Percentiles rank a stretch among this genome's conserved stretches.
Conservation (phyloP, 2,113 vertebrate genomes). For the Propithecus coquereli region DNA sequence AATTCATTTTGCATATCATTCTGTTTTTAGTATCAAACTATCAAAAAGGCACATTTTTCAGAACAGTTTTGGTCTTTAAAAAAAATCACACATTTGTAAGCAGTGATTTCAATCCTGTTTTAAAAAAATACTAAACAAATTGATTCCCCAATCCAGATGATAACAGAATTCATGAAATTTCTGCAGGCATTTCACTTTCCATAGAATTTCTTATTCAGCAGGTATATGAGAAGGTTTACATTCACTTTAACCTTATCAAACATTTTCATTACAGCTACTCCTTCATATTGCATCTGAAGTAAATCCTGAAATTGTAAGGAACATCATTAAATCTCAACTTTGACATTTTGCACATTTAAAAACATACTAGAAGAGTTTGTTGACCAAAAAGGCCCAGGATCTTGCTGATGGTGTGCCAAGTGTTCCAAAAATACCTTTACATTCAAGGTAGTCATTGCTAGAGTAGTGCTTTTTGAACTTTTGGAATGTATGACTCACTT, state of each 20-base stretch:
- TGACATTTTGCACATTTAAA: neutral
- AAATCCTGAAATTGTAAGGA: constrained; percentile 88
- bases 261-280: constrained; percentile 99
- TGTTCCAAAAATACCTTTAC: neutral
- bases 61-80: constrained; percentile 75
- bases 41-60: constrained; percentile 86
- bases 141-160: constrained; percentile 58
- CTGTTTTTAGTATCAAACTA: constrained; percentile 67
- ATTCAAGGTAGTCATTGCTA: neutral
- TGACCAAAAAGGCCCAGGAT: neutral
- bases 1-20: constrained; percentile 57
- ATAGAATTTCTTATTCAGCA: constrained; percentile 99
- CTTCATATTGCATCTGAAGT: constrained; percentile 98
- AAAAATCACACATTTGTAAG: constrained; percentile 63
- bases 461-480: neutral
- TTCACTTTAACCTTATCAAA: constrained; percentile 98
- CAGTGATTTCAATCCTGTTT: constrained; percentile 76
- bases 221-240: constrained; percentile 97
- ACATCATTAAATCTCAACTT: neutral
- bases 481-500: neutral
- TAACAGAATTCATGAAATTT: neutral
- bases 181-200: constrained; percentile 88
- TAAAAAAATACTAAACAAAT: constrained; percentile 80
- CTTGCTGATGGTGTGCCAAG: neutral
- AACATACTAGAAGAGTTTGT: neutral